A percentile compares a stretch with the other conserved stretches of the same genome.
These are phyloP conservation scores for Apistogramma diplotaenia DNA, from an alignment of 2,113 vertebrate genomes.

Conservation along the genomic window DNA sequence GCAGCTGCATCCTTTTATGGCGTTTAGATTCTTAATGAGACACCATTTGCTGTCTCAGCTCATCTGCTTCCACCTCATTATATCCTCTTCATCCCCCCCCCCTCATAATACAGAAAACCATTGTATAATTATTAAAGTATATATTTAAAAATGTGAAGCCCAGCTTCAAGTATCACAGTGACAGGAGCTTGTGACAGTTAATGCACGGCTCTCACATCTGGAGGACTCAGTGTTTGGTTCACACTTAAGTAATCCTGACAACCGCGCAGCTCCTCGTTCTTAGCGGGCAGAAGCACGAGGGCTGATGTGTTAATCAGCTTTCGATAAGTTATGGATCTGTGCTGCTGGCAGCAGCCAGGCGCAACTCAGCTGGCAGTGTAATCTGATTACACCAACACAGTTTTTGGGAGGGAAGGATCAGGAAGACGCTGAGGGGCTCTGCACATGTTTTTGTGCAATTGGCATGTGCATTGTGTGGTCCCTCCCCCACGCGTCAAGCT, in stretches of 20 bases:
- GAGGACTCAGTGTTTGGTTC: conserved; percentile 30
- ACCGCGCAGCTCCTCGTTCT: conserved; percentile 41
- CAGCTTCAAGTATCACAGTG: background rate
- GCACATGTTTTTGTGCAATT: conserved; percentile 15
- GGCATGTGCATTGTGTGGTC: background rate
- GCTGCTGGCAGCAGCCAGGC: conserved; percentile 15
- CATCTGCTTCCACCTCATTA: background rate
- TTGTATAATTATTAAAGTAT: background rate
- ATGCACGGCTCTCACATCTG: conserved; percentile 27
- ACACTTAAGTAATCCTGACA: conserved; percentile 69
- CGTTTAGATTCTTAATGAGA: background rate
- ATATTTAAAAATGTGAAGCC: conserved; percentile 25
- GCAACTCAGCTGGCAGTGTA: conserved; percentile 29
- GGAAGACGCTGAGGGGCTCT: conserved; percentile 7
- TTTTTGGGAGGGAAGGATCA: background rate
- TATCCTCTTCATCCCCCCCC: fast-evolving
- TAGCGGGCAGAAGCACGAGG: conserved; percentile 44
- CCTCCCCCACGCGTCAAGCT: background rate
- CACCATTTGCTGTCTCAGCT: background rate
- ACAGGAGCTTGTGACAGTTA: conserved; percentile 21
- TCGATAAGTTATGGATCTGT: conserved; percentile 64
- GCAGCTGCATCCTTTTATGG: background rate
- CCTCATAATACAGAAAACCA: background rate
- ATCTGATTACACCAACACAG: conserved; percentile 58
- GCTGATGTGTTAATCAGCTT: conserved; percentile 74